Base-by-base conservation (phyloP, 2,888 invertebrate species). In the Melangyna quadrimaculata region DNA sequence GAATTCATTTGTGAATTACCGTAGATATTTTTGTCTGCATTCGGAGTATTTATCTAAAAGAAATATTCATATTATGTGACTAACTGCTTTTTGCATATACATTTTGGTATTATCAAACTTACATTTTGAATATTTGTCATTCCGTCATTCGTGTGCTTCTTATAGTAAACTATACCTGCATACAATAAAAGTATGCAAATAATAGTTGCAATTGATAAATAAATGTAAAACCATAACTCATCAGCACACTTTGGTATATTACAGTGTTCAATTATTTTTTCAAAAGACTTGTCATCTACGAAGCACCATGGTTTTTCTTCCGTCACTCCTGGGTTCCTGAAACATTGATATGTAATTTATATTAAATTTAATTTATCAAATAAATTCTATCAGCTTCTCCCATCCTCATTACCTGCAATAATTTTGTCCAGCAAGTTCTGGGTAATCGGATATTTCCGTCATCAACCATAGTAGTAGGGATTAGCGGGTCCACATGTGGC, bases 281-380 rank as follows among this genome's bases (percentile, higher is more conserved):
- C 95, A 88, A 94, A 94, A 89, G 95, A 95, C 81, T 95, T 95
- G 89, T 94, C 94, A 79, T 94, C 95, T 17, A 96, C 94, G 88
- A 95, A 97, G 92, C 99, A 99, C 97, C 98, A 99, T 0, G 99
- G 99, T 88, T 96, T 95, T 0, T 93, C 90, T 90, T 96, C 96
- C 1, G 94, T 93, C 35, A 95, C 95, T 27, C 96, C 97, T 40
- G 99, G 99, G 92, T 99, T 99, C 83, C 98, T 95, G 57, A 19
- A 48, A 29, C 6, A 65, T 19, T 24, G 9, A 27, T n/a, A n/a
- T 14, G 24, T 35, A 35, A 9, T 24, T 19, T 27, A 6, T 43
- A 7, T 3, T 6, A 12, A 51, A 24, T 35, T 22, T 3, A 35
- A 29, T 9, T 5, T 6, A 14, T 32, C 19, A 2, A 19, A 7